These are phyloP conservation scores for Spilosoma lubricipeda DNA, from an alignment of 2,888 invertebrate species.

Conservation along the genomic window DNA sequence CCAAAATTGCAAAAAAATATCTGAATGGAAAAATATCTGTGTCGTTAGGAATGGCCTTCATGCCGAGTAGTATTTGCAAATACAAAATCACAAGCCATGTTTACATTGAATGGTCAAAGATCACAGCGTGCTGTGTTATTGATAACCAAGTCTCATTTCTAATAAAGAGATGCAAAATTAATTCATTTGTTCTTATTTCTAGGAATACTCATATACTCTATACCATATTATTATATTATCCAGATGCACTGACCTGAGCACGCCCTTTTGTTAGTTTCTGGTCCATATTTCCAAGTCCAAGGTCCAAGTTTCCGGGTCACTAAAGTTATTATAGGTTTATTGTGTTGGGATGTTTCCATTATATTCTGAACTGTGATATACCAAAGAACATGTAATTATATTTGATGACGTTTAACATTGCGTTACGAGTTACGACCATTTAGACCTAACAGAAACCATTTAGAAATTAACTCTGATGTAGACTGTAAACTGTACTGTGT, in stretches of 20 bases:
- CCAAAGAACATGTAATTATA: too few species aligned
- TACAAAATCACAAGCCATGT: constrained; percentile 16
- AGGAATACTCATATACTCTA: background rate
- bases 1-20: background rate
- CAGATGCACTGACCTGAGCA: too few species aligned
- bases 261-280: too few species aligned
- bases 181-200: background rate
- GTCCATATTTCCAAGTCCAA: too few species aligned
- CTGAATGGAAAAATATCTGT: background rate
- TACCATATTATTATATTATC: background rate
- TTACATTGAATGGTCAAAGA: constrained; percentile 7
- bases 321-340: too few species aligned
- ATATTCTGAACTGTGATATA: too few species aligned
- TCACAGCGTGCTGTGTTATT: constrained; percentile 8
- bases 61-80: background rate
- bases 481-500: too few species aligned
- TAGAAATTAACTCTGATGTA: background rate
- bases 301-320: too few species aligned
- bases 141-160: background rate
- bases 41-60: background rate
- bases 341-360: too few species aligned
- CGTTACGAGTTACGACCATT: too few species aligned
- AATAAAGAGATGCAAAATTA: background rate
- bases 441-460: too few species aligned
- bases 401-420: too few species aligned